Evolutionary conservation across 2,113 vertebrate species (phyloP), one percentile per base, ranked within the genome.

Genomic region (Coracopsis vasa): DNA sequence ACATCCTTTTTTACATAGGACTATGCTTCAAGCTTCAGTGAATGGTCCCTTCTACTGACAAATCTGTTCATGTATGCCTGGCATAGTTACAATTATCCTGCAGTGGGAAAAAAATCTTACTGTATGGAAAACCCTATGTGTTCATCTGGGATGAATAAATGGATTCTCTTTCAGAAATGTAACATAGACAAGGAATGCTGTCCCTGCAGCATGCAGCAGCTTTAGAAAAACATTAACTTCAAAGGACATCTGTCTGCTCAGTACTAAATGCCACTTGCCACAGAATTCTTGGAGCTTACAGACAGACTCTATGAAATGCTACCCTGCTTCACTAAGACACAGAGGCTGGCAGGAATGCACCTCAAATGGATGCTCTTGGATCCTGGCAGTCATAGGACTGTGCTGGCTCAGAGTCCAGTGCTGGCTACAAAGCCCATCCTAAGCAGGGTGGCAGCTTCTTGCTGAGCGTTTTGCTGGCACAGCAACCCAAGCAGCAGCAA

Each of bases 331-430:
- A 28, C 42, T 20, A 28, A 62, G 61, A 67, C 47, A n/a, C 7
- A 0, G 0, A 4, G 12, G 9, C 53, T 45, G 27, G 25, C 44
- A 73, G 47, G 45, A 71, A 20, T 0, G 0, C 20, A 10, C 9
- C 31, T 53, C 10, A 67, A 39, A 10, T 2, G 11, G 62, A 21
- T 19, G 13, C 1, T 44, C 11, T 27, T 50, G 39, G 35, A 80
- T 60, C 42, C 39, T 13, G 11, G 48, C 11, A 72, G n/a, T 42
- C 13, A 5, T 0, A 37, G 56, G 18, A 24, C 8, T 1, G 3
- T 11, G 28, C 12, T 3, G 1, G 13, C 54, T n/a, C 37, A 39
- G 41, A 79, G 70, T 5, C 50, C 56, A 60, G 45, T 4, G 16
- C 42, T 25, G 16, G 14, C 42, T 47, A 35, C 60, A 70, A 70